Conservation (phyloP, 1,140 invertebrate genomes). For the Chionoecetes opilio region DNA sequence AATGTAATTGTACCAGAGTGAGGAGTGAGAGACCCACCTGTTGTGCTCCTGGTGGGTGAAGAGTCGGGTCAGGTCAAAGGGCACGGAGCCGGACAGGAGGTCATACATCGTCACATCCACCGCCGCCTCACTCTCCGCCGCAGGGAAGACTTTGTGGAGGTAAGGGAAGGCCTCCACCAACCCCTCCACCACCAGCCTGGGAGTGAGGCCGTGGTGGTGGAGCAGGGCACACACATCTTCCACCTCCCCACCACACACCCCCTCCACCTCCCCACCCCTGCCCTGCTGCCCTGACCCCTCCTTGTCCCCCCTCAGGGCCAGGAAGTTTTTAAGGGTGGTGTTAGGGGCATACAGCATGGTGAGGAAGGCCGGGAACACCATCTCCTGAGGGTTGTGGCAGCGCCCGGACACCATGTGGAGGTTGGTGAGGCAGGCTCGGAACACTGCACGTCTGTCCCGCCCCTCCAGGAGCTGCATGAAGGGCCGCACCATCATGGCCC, state of each 20-base stretch:
- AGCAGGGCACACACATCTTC: neutral
- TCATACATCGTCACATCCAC: conserved; percentile 74
- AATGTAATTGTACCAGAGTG: too few relatives aligned
- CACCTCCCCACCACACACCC: neutral
- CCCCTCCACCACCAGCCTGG: conserved; percentile 25
- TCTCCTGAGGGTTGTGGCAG: conserved; percentile 55
- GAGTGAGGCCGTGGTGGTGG: neutral
- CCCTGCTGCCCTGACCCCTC: neutral
- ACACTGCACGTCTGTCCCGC: conserved; percentile 20
- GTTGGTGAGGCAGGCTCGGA: conserved; percentile 59
- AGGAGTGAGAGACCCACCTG: conserved; percentile 35
- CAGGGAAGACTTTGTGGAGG: conserved; percentile 44
- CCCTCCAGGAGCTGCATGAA: conserved; percentile 62
- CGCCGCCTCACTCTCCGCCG: neutral
- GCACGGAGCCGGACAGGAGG: conserved; percentile 51
- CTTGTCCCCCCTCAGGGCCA: neutral
- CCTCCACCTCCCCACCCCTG: neutral
- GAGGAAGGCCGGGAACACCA: conserved; percentile 68
- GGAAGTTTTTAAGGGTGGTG: conserved; percentile 45
- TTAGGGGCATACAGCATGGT: conserved; percentile 75
- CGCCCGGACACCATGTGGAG: conserved; percentile 49
- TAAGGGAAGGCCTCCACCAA: conserved; percentile 53
- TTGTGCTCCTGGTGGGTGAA: conserved; percentile 69
- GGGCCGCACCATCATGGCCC: conserved; percentile 48
- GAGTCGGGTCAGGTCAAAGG: conserved; percentile 71